Conservation (phyloP, 2,888 invertebrate genomes). For the Lathronympha strigana region DNA sequence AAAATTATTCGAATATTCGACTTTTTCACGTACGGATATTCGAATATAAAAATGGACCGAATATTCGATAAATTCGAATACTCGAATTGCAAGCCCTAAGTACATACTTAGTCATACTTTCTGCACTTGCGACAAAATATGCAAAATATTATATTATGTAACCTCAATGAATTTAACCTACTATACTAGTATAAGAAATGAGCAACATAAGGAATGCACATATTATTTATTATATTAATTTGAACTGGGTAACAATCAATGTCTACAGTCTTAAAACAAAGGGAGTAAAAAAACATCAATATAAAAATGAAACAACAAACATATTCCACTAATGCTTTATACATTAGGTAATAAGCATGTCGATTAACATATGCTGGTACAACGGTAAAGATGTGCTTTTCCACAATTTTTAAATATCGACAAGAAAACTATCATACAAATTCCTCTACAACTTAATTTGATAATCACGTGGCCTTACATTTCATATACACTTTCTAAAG, state of each 20-base stretch:
- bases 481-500: constrained; percentile 89
- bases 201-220: constrained; percentile 20
- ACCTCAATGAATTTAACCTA: no score
- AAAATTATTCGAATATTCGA: no score
- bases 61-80: no score
- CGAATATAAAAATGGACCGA: no score
- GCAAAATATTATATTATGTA: no score
- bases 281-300: constrained; percentile 36
- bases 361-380: constrained; percentile 57
- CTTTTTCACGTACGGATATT: no score
- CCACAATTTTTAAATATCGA: constrained; percentile 70
- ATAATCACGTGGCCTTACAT: constrained; percentile 72
- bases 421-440: constrained; percentile 78
- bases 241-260: constrained; percentile 26
- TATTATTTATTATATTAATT: constrained; percentile 39
- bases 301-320: constrained; percentile 60
- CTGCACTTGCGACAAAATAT: no score
- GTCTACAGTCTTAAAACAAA: constrained; percentile 9
- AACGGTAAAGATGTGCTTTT: constrained; percentile 57
- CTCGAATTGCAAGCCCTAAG: no score
- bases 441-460: constrained; percentile 72
- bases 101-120: no score
- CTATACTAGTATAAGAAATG: constrained; percentile 5
- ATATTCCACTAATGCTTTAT: constrained; percentile 64
- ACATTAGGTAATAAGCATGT: constrained; percentile 66